Evolutionary conservation across 1,140 invertebrate species (phyloP), one percentile per base, ranked within the genome.

Genomic region (Drosophila virilis): DNA sequence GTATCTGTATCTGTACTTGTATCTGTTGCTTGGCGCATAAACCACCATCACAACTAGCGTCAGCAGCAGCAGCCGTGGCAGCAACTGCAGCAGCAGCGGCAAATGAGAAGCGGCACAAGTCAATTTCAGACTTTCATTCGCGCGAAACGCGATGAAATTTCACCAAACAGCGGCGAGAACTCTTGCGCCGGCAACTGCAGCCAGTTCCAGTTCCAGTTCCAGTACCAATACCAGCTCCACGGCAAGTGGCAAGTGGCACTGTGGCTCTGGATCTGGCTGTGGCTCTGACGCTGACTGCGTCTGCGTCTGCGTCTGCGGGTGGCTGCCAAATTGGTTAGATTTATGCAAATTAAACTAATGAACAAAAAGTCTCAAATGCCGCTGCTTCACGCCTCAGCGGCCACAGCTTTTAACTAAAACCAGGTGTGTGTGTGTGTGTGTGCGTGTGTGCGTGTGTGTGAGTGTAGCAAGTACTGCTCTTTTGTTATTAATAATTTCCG

Each of bases 51-150:
- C 62, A 59, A 15, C 68, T 33, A 9, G 50, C 68, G 54, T 62
- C 75, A 55, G 45, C 59, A 55, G 51, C 70, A 58, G 22, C 59
- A 33, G 15, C 22, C 3, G 22, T 5, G 22, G 38, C 50, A 43
- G 33, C 78, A 62, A 43, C 48, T 52, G 57, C 80, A 45, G 48
- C 69, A 54, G n/a, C 59, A 35, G 60, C 61, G 55, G 48, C 78
- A 79, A 86, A 81, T 89, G 84, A 89, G 84, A 89, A 89, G 84
- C 84, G 74, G 84, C 84, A 89, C 84, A 89, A 77, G 84, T 73
- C 78, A 89, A 89, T 89, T 89, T 89, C 80, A 89, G 84, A 89
- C 84, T 89, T 89, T 89, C 84, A 89, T 89, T 89, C 85, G 84
- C 84, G 84, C 84, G 84, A 89, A 89, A 89, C 84, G 84, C 84